A percentile compares a stretch with the other conserved stretches of the same genome.
Conservation (phyloP, 1,140 invertebrate genomes). For the Diprion similis region DNA sequence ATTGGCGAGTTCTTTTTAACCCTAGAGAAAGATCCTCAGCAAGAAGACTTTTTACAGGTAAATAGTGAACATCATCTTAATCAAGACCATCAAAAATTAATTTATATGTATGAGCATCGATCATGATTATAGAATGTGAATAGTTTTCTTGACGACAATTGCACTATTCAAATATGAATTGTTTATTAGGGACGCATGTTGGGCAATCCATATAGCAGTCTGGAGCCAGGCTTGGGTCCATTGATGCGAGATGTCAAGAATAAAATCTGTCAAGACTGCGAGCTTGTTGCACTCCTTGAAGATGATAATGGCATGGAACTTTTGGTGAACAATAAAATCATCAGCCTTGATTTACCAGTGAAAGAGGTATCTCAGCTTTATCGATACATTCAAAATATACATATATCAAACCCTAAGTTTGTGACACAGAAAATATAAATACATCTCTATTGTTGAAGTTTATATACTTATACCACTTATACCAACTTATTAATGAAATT, state of each 20-base stretch:
- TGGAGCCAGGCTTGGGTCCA: constrained; percentile 92
- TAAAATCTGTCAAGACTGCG: constrained; percentile 97
- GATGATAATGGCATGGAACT: constrained; percentile 99
- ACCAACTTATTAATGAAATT: background rate
- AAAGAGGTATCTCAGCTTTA: constrained; percentile 69
- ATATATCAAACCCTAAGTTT: background rate
- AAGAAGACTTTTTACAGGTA: constrained; percentile 96
- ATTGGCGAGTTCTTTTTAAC: constrained; percentile 96
- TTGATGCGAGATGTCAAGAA: constrained; percentile 99
- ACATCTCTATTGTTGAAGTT: no score
- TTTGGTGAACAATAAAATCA: constrained; percentile 98
- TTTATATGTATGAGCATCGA: background rate
- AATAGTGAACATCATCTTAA: constrained; percentile 4
- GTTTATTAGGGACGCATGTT: constrained; percentile 87
- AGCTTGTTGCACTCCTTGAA: constrained; percentile 93
- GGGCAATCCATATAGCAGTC: constrained; percentile 95
- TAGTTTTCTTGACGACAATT: background rate
- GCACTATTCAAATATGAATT: constrained; percentile 13
- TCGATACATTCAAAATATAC: background rate
- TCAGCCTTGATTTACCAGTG: constrained; percentile 93
- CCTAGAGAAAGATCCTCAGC: constrained; percentile 97
- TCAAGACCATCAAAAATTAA: background rate
- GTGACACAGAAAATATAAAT: no score
- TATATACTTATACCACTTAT: background rate
- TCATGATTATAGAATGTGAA: background rate